phyloP scores from a whole-genome alignment of 1,140 invertebrate species.

The Aphis craccivora region DNA sequence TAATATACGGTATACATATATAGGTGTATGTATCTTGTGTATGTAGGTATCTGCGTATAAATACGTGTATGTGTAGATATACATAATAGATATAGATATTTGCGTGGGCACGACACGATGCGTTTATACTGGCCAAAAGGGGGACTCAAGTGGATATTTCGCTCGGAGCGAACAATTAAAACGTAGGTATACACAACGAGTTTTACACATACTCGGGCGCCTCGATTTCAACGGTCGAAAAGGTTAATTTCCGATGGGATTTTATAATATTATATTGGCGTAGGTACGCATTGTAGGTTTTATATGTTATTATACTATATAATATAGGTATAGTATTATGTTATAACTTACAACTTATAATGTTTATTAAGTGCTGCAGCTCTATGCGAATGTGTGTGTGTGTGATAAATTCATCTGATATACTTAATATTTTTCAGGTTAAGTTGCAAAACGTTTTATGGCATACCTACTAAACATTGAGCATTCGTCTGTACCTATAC shows the following conservation, averaged over 20 bases:
- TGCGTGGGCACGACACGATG: constrained; percentile 22
- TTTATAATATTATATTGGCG: neutral
- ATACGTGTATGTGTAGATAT: neutral
- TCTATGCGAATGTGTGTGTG: neutral
- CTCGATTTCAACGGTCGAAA: neutral
- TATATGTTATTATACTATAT: neutral
- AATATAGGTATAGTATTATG: neutral
- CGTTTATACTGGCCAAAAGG: neutral
- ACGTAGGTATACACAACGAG: neutral
- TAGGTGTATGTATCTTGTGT: neutral
- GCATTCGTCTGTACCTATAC: neutral
- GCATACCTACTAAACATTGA: neutral
- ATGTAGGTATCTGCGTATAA: neutral
- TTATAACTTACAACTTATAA: neutral
- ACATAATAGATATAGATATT: neutral
- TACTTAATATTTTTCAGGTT: neutral
- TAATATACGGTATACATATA: too few relatives aligned
- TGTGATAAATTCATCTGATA: neutral
- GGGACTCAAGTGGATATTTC: neutral
- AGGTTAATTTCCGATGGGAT: constrained; percentile 9
- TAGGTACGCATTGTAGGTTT: constrained; percentile 8
- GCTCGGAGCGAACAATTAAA: constrained; percentile 24
- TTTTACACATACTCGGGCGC: neutral
- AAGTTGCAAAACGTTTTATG: neutral
- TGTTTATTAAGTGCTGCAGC: neutral